These are phyloP conservation scores for Mustela nigripes DNA, from an alignment of 2,113 vertebrate genomes.

Conservation along the genomic window DNA sequence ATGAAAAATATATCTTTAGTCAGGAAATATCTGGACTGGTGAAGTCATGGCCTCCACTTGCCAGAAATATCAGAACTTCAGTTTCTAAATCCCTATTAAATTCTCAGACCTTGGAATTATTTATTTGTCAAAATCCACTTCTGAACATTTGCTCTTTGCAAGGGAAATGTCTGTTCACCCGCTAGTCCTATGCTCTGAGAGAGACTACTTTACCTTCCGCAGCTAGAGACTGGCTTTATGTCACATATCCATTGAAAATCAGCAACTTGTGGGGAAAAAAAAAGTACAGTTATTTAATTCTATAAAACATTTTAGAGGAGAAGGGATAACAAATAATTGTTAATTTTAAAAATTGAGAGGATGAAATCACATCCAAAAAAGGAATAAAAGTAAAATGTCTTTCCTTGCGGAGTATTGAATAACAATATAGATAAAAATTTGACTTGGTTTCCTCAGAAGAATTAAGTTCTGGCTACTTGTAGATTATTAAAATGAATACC, in stretches of 20 bases:
- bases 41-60: background rate
- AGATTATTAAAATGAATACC: constrained; percentile 49
- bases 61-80: background rate
- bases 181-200: background rate
- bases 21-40: background rate
- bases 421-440: constrained; percentile 42
- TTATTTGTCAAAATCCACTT: constrained; percentile 1
- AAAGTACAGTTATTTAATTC: background rate
- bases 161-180: background rate
- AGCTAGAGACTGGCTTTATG: background rate
- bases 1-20: background rate
- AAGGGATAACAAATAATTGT: background rate
- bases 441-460: constrained; percentile 30
- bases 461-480: constrained; percentile 13
- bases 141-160: constrained; percentile 3
- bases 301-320: background rate
- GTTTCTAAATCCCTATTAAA: background rate
- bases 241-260: background rate
- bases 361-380: background rate
- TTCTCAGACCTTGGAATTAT: background rate
- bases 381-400: background rate
- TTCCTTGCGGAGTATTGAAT: background rate
- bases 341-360: background rate
- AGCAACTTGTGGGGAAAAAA: background rate
- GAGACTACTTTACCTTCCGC: background rate